A percentile compares a stretch with the other conserved stretches of the same genome.
Evolutionary conservation across 2,113 vertebrate species (phyloP).

Genomic region (Chrysochloris asiatica): DNA sequence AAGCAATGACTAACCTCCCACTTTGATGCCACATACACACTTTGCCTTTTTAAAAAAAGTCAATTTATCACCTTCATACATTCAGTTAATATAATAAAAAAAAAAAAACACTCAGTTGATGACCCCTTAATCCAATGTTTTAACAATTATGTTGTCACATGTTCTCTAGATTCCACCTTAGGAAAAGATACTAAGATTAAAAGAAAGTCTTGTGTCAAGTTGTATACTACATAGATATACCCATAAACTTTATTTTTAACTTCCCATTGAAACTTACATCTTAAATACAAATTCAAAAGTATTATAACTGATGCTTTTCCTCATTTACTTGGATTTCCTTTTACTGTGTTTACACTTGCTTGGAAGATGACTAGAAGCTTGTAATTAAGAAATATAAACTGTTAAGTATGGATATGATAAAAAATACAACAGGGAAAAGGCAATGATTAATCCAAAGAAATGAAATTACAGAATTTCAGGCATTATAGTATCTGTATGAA

Average conservation of each 20-base stretch:
- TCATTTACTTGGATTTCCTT: background rate
- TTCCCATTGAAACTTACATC: slow-evolving; percentile 18
- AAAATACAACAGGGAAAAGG: background rate
- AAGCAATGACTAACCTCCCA: background rate
- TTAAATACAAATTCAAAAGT: slow-evolving; percentile 22
- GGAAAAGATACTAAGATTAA: too few species aligned
- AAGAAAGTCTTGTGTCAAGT: background rate
- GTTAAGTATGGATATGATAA: background rate
- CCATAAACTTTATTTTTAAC: background rate
- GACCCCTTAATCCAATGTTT: too few species aligned
- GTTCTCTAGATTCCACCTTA: background rate
- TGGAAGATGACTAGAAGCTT: slow-evolving; percentile 30
- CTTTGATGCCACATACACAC: background rate
- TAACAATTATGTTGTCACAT: background rate
- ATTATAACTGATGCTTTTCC: slow-evolving; percentile 2
- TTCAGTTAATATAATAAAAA: too few species aligned
- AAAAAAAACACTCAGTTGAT: too few species aligned
- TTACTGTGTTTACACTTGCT: background rate
- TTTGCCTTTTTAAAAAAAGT: background rate
- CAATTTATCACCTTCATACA: background rate
- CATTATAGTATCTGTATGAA: background rate
- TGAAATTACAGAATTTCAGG: background rate
- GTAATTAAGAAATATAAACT: slow-evolving; percentile 6
- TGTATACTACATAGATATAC: background rate
- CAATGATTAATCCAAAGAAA: slow-evolving; percentile 20